Evolutionary conservation across 64 coral and sea anemone genomes (phyloP).

Genomic region (Montipora cactus): DNA sequence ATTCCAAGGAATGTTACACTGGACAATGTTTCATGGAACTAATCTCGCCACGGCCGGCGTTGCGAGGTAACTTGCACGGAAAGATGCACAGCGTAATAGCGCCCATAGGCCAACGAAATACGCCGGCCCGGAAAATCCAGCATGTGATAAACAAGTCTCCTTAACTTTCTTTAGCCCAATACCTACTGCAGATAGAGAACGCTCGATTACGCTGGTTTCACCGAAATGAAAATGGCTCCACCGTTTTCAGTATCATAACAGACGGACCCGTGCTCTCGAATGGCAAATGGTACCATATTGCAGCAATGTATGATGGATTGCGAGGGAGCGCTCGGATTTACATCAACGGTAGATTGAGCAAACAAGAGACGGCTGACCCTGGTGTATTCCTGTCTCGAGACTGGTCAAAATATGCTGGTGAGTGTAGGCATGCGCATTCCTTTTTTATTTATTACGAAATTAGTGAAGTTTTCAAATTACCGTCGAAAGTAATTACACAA

Average conservation of each 20-base stretch:
- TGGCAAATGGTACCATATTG: conserved; percentile 80
- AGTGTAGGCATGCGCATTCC: background rate
- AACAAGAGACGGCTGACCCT: conserved; percentile 85
- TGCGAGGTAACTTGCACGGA: too few relatives aligned
- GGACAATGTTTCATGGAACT: too few relatives aligned
- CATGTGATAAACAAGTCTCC: background rate
- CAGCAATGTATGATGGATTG: conserved; percentile 80
- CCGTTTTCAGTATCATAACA: conserved; percentile 94
- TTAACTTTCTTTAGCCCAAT: conserved; percentile 74
- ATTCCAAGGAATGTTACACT: too few relatives aligned
- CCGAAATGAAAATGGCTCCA: conserved; percentile 85
- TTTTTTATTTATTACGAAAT: background rate
- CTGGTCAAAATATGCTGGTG: conserved; percentile 94
- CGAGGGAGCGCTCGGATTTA: conserved; percentile 76
- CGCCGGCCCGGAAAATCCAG: too few relatives aligned
- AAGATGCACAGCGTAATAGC: too few relatives aligned
- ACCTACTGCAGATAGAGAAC: conserved; percentile 74
- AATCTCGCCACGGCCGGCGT: too few relatives aligned
- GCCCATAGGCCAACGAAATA: too few relatives aligned
- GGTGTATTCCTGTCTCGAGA: conserved; percentile 93
- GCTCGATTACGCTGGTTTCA: conserved; percentile 95
- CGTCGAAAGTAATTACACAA: too few relatives aligned
- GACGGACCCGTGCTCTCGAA: conserved; percentile 78
- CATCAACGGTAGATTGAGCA: conserved; percentile 83
- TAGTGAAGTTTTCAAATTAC: too few relatives aligned